Conservation (phyloP, 1,140 invertebrate species). For the Vanessa tameamea region DNA sequence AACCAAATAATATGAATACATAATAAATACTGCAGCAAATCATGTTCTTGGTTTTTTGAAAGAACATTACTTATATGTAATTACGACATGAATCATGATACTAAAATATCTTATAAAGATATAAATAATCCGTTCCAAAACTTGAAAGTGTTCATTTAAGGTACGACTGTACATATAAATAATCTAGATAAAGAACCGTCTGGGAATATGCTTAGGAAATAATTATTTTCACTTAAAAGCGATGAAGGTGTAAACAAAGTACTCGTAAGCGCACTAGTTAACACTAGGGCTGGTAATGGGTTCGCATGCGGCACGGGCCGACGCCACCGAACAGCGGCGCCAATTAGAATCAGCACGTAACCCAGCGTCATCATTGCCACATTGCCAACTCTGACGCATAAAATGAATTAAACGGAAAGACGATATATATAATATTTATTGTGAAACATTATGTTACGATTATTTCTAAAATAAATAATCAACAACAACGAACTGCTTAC, state of each 20-base stretch:
- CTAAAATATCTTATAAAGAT: too few relatives aligned
- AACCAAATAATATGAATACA: not conserved
- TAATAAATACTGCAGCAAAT: not conserved
- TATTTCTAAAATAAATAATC: too few relatives aligned
- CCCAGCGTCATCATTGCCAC: conserved; percentile 46
- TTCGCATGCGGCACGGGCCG: conserved; percentile 37
- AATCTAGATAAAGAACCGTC: not conserved
- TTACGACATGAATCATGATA: too few relatives aligned
- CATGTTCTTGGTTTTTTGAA: too few relatives aligned
- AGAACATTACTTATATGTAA: too few relatives aligned
- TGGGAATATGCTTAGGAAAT: not conserved
- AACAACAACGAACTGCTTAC: too few relatives aligned
- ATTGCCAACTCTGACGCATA: conserved; percentile 34
- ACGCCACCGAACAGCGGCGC: conserved; percentile 56
- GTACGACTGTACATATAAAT: not conserved
- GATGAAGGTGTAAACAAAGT: conserved; percentile 19
- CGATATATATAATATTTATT: not conserved
- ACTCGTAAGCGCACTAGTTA: conserved; percentile 24
- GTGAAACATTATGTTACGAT: not conserved
- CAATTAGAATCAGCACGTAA: conserved; percentile 58
- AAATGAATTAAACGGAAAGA: conserved; percentile 20
- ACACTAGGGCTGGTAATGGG: conserved; percentile 24
- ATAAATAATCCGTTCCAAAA: too few relatives aligned
- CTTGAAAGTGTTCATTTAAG: too few relatives aligned
- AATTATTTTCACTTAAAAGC: conserved; percentile 14